Evolutionary conservation across 2,888 invertebrate genomes (phyloP), one percentile per base, ranked within the genome.

Genomic region (Zhengitettix transpicula): DNA sequence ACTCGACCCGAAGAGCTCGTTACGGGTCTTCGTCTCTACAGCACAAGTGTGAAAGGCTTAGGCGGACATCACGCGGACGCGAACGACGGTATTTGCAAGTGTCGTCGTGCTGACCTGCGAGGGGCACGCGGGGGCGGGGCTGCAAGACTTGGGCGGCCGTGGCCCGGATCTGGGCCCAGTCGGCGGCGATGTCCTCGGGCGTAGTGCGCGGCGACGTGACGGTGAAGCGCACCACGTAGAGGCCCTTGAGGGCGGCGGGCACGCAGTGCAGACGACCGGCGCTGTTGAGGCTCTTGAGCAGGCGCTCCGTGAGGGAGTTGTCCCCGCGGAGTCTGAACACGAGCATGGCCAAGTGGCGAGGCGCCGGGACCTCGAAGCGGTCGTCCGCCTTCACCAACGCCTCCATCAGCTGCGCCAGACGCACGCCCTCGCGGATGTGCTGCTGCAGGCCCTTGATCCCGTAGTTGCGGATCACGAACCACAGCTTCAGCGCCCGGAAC

Each of bases 381-480:
- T 78, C 75, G 71, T 98, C 97, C 28, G 84, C 83, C 61, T 82
- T 71, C 0, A 97, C 85, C 12, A 95, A 73, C 0, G 87, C 86
- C 75, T 96, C 96, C 69, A 98, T 93, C 70, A 89, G 88, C 71
- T 87, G 86, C 0, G 96, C 96, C 68, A 96, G 73, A 40, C 87
- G 81, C 0, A 98, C 92, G 1, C 94, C 86, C 91, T 92, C 71
- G n/a, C 47, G n/a, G 66, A 98, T 88, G 71, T 97, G 96, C 65
- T 87, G 86, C 71, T 97, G 97, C 1, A 97, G 76, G 0, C 97
- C 96, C 62, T 81, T 82, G 14, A 96, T 83, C 10, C 97, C 97
- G 68, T 84, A 97, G 68, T 89, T 92, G 53, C 97, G 79, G n/a
- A 97, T 79, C 0, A 97, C 96, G 71, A 97, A 97, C 97, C 97